phyloP scores from a whole-genome alignment of 2,113 vertebrate genomes.

The Bagarius yarrelli region DNA sequence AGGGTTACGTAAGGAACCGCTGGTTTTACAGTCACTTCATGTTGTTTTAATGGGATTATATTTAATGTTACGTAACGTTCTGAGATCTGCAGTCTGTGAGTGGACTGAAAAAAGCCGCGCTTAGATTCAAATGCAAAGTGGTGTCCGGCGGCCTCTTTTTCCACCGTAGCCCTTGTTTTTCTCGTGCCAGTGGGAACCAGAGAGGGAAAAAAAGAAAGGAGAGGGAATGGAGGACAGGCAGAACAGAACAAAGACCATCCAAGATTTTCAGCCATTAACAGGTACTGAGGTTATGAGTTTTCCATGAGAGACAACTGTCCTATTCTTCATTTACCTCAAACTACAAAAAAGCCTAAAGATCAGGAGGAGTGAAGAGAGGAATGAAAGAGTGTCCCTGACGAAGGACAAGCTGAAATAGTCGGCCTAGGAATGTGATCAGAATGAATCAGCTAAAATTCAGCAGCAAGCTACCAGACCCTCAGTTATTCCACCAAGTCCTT shows the following conservation, averaged over 20 bases:
- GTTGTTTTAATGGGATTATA: not conserved
- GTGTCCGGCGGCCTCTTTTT: not conserved
- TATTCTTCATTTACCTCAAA: not conserved
- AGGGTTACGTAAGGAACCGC: not conserved
- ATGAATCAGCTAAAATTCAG: conserved; percentile 21
- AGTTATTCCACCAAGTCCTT: not conserved
- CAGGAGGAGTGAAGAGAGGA: not conserved
- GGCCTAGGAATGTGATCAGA: not conserved
- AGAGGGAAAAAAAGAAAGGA: conserved; percentile 1
- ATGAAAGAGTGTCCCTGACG: not conserved
- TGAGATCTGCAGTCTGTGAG: not conserved
- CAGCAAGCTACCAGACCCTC: not conserved
- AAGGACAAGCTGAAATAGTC: not conserved
- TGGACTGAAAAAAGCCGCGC: not conserved
- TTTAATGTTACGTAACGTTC: not conserved
- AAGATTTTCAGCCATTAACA: not conserved
- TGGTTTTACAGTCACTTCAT: not conserved
- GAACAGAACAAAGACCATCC: not conserved
- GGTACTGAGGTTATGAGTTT: not conserved
- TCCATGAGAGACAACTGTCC: not conserved
- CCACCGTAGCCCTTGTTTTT: not conserved
- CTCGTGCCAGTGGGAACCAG: conserved; percentile 15
- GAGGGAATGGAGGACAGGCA: not conserved
- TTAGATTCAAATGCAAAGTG: conserved; percentile 4
- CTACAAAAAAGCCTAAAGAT: not conserved